Base-by-base conservation (phyloP, 2,797 vertebrate species). In the Esox lucius region DNA sequence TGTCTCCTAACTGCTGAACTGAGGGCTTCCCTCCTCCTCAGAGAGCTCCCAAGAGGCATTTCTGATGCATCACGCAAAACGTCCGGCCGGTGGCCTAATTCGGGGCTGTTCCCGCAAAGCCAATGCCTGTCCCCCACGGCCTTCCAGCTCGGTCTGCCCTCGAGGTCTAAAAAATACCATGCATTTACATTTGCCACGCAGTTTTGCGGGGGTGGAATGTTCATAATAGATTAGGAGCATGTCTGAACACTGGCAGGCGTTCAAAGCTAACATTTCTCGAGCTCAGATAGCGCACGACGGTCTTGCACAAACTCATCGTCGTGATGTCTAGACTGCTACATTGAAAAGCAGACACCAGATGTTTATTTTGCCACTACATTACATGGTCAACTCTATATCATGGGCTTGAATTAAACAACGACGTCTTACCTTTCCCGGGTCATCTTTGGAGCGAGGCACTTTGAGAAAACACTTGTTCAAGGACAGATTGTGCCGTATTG, bases 381-480 rank as follows among this genome's bases (percentile, higher is more conserved):
- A 46, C 17, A 33, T 28, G 4, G 13, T 70, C 24, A 17, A 26
- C 39, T 16, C 22, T 70, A 24, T 17, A 68, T 59, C 3, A 19
- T 53, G 28, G 39, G 49, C 72, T 64, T 39, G 64, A 42, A 64
- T 33, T 6, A 53, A 56, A 33, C 51, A 62, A 68, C 68, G 71
- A 7, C 17, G 59, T 81, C 93, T 92, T 93, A 97, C 96, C 96
- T 97, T 97, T 93, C 96, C 96, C 0, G 96, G 96, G 90, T 97
- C 96, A 90, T 97, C 96, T 95, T 97, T 97, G 89, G 96, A 97
- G 92, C 96, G 95, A 96, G 96, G 96, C 95, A 97, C 96, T 97
- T 97, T 97, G 92, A 97, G 95, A 92, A 97, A 97, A 96, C 96
- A 97, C 92, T 97, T 97, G 91, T 97, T 97, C 93, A 97, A 89